Evolutionary conservation across 2,888 invertebrate species (phyloP), one percentile per base, ranked within the genome.

Genomic region (Caenorhabditis sp.): DNA sequence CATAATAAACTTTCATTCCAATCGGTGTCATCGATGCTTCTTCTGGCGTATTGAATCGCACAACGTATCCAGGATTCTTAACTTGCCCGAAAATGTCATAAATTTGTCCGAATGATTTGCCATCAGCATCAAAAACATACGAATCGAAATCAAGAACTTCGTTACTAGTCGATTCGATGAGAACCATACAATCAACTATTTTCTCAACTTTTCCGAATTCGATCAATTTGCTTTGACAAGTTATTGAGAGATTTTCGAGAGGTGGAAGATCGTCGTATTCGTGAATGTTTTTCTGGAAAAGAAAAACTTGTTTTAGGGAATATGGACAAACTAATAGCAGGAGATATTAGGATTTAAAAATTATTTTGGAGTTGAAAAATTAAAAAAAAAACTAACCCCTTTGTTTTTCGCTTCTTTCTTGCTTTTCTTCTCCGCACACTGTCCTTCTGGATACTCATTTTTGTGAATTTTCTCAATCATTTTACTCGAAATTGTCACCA

Each of bases 61-160:
- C 58, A 12, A 64, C 70, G 27, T 75, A 75, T 10, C 63, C 59
- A 21, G 75, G 75, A 20, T 38, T 49, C 36, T 75, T 75, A 20
- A 75, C 75, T 36, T 75, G 75, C 1, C 75, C 75, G 31, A 75
- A 75, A 52, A 75, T 75, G 31, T 75, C 75, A 23, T 67, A 75
- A 56, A 75, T 49, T 27, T 70, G 67, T 4, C 75, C 75, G 1
- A 75, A 58, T 1, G 70, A n/a, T 12, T 61, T 64, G 14, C 62
- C 63, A 14, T 59, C 63, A 21, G 4, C 21, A 59, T 70, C 70
- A 27, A 75, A 75, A 23, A 75, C 36, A 25, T 21, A 67, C 4
- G 75, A 75, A 25, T 75, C 75, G 23, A 75, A 70, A 27, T 75
- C 75, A 1, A 75, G 62, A 50, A 75, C 70, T 36, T 70, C 75